Evolutionary conservation across 2,797 vertebrate genomes (phyloP).

Genomic region (Craterocephalus amniculus): DNA sequence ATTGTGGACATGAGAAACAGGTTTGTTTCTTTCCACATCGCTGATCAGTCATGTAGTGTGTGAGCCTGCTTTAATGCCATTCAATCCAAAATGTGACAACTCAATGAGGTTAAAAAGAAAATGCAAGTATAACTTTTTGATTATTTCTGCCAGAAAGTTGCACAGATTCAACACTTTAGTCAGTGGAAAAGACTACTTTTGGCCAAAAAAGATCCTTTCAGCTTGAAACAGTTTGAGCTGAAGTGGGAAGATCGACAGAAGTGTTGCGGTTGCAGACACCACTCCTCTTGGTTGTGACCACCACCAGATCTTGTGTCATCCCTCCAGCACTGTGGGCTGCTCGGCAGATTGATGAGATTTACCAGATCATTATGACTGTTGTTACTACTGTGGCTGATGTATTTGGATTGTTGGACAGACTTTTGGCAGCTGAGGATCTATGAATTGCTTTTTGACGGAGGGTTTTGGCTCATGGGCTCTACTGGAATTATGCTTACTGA

Average conservation of each 20-base stretch:
- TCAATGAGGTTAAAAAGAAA: not conserved
- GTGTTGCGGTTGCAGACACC: not conserved
- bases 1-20: too few species aligned
- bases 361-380: not conserved
- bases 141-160: not conserved
- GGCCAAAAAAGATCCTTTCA: too few species aligned
- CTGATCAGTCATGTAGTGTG: not conserved
- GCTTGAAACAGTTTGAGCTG: not conserved
- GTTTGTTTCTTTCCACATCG: not conserved
- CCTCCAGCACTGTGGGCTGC: not conserved
- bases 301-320: not conserved
- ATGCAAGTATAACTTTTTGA: not conserved
- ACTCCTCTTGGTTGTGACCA: not conserved
- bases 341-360: not conserved
- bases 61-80: not conserved
- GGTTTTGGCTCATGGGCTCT: not conserved
- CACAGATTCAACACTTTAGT: not conserved
- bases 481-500: not conserved
- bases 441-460: not conserved
- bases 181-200: too few species aligned
- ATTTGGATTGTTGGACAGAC: not conserved
- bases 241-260: not conserved
- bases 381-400: not conserved
- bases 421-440: not conserved
- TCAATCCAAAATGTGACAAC: not conserved